A percentile compares a stretch with the other conserved stretches of the same genome.
Evolutionary conservation across 2,113 vertebrate genomes (phyloP).

Genomic region (Catharus fuscescens): DNA sequence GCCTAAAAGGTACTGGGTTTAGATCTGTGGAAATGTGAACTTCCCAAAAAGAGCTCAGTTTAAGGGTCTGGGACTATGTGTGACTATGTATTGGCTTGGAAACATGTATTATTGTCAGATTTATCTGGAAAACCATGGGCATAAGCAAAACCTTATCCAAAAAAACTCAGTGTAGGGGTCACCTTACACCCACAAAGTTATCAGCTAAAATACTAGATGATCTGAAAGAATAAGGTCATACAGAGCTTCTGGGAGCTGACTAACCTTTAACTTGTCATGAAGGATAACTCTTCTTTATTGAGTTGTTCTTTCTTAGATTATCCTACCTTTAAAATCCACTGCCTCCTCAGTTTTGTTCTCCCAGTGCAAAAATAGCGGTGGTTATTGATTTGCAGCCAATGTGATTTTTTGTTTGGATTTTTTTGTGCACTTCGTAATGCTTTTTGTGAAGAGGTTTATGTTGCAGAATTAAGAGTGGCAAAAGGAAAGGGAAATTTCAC

Average conservation of each 20-base stretch:
- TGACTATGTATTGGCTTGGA: not conserved
- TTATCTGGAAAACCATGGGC: not conserved
- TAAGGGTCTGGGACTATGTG: not conserved
- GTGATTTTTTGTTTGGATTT: not conserved
- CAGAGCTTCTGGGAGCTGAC: not conserved
- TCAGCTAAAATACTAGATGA: not conserved
- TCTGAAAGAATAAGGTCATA: slow-evolving; percentile 8
- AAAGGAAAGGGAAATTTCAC: not conserved
- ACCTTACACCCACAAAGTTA: not conserved
- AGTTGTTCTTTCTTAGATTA: not conserved
- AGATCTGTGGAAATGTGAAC: not conserved
- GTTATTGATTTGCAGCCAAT: not conserved
- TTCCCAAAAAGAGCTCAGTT: not conserved
- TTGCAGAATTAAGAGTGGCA: not conserved
- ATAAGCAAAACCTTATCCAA: not conserved
- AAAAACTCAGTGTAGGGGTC: not conserved
- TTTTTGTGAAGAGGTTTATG: not conserved
- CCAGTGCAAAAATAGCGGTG: not conserved
- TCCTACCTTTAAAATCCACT: not conserved
- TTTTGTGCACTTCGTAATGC: not conserved
- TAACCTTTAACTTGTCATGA: not conserved
- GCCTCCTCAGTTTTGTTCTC: not conserved
- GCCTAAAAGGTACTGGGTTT: not conserved
- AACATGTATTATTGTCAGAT: not conserved
- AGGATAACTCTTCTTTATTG: not conserved